Base-by-base conservation (phyloP, 2,888 invertebrate genomes). In the Nomada lathburiana region DNA sequence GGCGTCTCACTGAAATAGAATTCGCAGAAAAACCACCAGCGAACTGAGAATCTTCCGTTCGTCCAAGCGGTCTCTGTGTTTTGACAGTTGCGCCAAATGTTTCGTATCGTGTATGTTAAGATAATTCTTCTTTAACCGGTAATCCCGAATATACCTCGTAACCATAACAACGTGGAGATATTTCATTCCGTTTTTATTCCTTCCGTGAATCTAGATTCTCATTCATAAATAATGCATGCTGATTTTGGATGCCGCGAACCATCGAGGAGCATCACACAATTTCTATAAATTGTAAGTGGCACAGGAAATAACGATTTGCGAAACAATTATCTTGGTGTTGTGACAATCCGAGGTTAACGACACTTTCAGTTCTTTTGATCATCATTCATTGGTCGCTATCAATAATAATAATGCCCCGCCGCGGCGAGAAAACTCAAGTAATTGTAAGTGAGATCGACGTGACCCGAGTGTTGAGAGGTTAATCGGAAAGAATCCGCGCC, bases 401-500 rank as follows among this genome's bases (percentile, higher is more conserved):
- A 62, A 57, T 64, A 65, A 78, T 75, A 67, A 79, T 59, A 57
- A 44, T 63, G 57, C 29, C 23, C 68, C 47, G 16, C 55, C 50
- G 13, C 60, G 69, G 26, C 62, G 53, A 71, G 70, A 36, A 69
- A 81, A 78, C 79, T 80, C 72, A 83, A 83, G 59, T 75, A 86
- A 87, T 86, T 84, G 75, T 89, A 89, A 91, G 86, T 87, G 79
- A 90, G 90, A 91, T 86, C 89, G 88, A 90, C 88, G 86, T 78
- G 85, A 53, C 76, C 75, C 67, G 71, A 47, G 67, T 69, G 84
- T 60, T 73, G 74, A 57, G 68, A 60, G 76, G 77, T 72, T 78
- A 84, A 84, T 84, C 80, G 60, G 71, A 23, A 26, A 57, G 60
- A 72, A 62, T 50, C 64, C 36, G 68, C 57, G 44, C 57, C 72